Evolutionary conservation across 2,888 invertebrate species (phyloP).

Genomic region (Noctua fimbriata): DNA sequence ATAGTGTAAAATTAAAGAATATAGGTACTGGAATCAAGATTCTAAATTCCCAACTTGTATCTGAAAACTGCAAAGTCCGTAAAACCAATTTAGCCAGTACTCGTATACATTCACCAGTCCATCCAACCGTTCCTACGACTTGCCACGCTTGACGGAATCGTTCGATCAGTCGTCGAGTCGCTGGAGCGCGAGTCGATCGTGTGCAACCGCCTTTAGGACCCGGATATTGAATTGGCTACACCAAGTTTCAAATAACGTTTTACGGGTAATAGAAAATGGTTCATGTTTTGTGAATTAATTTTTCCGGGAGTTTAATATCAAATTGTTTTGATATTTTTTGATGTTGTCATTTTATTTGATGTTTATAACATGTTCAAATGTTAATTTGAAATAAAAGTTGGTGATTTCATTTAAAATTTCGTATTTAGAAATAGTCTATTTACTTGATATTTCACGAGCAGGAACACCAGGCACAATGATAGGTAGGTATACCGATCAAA

Average conservation of each 20-base stretch:
- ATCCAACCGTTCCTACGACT: conserved; percentile 10
- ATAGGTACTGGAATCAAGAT: neutral
- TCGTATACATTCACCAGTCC: conserved; percentile 4
- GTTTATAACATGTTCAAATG: neutral
- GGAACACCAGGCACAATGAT: neutral
- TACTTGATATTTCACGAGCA: neutral
- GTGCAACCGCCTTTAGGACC: conserved; percentile 37
- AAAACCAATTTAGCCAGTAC: conserved; percentile 15
- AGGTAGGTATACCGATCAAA: too few species aligned
- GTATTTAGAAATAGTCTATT: neutral
- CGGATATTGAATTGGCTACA: conserved; percentile 49
- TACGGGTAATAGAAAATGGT: conserved; percentile 22
- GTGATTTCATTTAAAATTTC: neutral
- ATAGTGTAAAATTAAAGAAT: too few species aligned
- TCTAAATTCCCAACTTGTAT: neutral
- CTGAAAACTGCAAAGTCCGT: neutral
- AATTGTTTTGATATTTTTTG: conserved; percentile 7
- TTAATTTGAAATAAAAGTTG: neutral
- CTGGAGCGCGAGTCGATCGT: conserved; percentile 22
- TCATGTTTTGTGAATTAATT: conserved; percentile 41
- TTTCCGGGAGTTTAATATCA: neutral
- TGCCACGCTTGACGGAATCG: conserved; percentile 29
- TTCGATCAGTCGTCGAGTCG: conserved; percentile 20
- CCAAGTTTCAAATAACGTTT: conserved; percentile 46
- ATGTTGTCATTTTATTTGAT: conserved; percentile 1